phyloP scores from a whole-genome alignment of 1,140 invertebrate genomes.

The Protaetia brevitarsis region DNA sequence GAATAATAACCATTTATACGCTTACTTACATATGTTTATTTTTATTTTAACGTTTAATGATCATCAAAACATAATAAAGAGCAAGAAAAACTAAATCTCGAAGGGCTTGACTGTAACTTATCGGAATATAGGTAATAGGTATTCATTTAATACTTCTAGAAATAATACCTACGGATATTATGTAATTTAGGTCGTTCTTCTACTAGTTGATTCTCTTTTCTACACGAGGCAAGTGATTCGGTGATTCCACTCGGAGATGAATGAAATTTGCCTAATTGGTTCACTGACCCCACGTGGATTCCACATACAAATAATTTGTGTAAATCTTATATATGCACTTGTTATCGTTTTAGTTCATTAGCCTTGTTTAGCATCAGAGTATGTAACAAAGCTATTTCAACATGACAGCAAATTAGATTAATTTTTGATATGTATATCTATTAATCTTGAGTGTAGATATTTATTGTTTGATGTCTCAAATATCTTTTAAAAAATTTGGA shows the following conservation, averaged over 20 bases:
- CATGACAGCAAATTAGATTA: background rate
- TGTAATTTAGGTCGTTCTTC: background rate
- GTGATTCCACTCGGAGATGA: background rate
- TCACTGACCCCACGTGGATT: constrained; percentile 1
- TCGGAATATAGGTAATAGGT: no score
- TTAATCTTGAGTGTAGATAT: no score
- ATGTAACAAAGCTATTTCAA: background rate
- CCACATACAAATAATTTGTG: constrained; percentile 18
- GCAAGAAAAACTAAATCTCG: no score
- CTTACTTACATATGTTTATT: no score
- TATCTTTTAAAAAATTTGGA: no score
- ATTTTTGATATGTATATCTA: background rate
- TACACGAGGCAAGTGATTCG: background rate
- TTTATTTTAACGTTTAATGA: no score
- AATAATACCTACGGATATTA: background rate
- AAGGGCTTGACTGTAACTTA: no score
- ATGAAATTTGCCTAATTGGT: constrained; percentile 18
- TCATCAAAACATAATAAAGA: no score
- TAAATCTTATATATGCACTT: constrained; percentile 6
- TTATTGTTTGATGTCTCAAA: no score
- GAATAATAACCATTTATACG: no score
- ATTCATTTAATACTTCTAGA: background rate
- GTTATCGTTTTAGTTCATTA: constrained; percentile 16
- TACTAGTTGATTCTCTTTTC: background rate
- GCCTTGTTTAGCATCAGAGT: background rate